phyloP scores from a whole-genome alignment of 2,797 vertebrate genomes.

The Aplochiton taeniatus region DNA sequence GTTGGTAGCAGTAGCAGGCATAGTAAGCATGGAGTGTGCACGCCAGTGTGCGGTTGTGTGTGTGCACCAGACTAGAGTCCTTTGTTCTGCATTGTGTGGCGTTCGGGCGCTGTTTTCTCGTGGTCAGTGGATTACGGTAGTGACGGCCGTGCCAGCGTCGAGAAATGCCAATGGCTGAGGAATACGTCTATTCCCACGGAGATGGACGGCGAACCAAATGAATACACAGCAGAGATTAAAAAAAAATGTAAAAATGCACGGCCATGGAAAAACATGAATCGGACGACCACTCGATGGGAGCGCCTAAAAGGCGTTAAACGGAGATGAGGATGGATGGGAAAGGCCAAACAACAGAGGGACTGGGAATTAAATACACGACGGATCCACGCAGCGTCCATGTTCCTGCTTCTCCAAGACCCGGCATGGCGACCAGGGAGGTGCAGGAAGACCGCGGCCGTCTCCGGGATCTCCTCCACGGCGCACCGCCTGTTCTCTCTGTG shows the following conservation, averaged over 20 bases:
- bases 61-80: constrained; percentile 16
- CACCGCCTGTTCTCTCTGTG: constrained; percentile 66
- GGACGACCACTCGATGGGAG: constrained; percentile 23
- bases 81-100: constrained; percentile 54
- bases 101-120: constrained; percentile 35
- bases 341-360: neutral
- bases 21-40: constrained; percentile 31
- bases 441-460: constrained; percentile 35
- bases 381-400: too few relatives aligned
- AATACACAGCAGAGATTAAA: constrained; percentile 32
- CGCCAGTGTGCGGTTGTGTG: constrained; percentile 23
- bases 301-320: neutral
- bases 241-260: constrained; percentile 25
- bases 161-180: constrained; percentile 24
- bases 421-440: neutral
- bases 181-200: constrained; percentile 35
- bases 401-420: too few relatives aligned
- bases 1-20: constrained; percentile 52
- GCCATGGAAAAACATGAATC: constrained; percentile 34
- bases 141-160: constrained; percentile 39
- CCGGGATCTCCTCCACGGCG: constrained; percentile 19
- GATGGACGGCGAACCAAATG: constrained; percentile 24
- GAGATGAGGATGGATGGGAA: neutral
- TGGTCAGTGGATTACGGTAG: constrained; percentile 38
- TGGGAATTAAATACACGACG: too few relatives aligned